Evolutionary conservation across 2,888 invertebrate species (phyloP), one percentile per base, ranked within the genome.

Genomic region (Drosophila maculinotata): DNA sequence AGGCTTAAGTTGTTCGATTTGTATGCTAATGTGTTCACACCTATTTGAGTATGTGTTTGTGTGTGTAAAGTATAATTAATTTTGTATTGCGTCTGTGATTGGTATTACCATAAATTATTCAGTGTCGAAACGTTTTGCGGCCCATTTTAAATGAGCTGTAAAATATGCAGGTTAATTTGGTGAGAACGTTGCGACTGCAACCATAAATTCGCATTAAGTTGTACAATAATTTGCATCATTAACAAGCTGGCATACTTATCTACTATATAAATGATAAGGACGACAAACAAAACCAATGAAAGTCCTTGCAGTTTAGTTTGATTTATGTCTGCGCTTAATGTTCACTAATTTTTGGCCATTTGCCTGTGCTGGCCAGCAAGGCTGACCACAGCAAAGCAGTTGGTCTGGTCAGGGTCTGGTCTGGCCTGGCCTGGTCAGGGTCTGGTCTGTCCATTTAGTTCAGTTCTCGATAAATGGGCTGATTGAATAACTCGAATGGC

Each of bases 191-290:
- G 30, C 58, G 49, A 48, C 41, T 69, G 64, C 62, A 71, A 62
- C 64, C 57, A 81, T 81, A 81, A 81, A 81, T 81, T 79, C 68
- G 77, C 60, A 81, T 81, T 81, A 85, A 72, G 49, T 66, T 71
- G 65, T 60, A 54, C 63, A 68, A 69, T 69, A 65, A 74, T 84
- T 77, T 59, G 64, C 60, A 52, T 39, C 71, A 67, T 76, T 73
- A 49, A 64, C 53, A 35, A 23, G 26, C 36, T 15, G 25, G 33
- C 42, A 36, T 14, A 65, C 33, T 20, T 60, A 60, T 51, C 62
- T 42, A 26, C 12, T 28, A 15, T 33, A 23, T 23, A n/a, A 23
- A n/a, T 15, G 38, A 31, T 47, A 48, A 23, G 48, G 15, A 12
- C 17, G n/a, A 8, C 25, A 1, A 17, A 26, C 9, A 14, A 12